Conservation (phyloP, 2,888 invertebrate genomes). For the Sepiola atlantica region DNA sequence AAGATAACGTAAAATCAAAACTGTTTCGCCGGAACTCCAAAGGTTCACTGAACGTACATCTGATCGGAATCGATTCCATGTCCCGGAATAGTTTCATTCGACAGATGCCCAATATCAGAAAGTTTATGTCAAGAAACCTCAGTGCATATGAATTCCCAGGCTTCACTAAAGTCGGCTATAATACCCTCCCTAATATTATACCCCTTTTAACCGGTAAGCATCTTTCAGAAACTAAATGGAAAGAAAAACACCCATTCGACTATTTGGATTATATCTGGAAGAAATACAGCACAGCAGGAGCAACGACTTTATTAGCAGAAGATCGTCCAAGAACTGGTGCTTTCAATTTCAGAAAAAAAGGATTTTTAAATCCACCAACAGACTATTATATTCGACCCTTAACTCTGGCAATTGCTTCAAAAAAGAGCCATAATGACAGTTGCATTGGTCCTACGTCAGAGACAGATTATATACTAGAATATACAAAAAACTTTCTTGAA, state of each 20-base stretch:
- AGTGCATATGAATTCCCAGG: conserved; percentile 11
- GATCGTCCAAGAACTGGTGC: conserved; percentile 38
- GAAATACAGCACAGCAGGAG: conserved; percentile 14
- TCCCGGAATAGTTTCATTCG: conserved; percentile 38
- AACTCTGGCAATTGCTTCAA: neutral
- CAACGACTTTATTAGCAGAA: neutral
- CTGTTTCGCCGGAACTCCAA: neutral
- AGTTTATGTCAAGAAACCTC: neutral
- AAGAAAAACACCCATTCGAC: neutral
- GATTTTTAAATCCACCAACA: neutral
- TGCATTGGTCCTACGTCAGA: neutral
- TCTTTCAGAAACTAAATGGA: neutral
- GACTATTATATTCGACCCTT: conserved; percentile 36
- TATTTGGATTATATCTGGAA: conserved; percentile 12
- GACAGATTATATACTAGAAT: neutral
- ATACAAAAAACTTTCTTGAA: neutral
- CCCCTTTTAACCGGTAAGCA: neutral
- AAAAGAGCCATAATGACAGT: neutral
- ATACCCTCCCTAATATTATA: conserved; percentile 39
- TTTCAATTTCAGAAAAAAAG: neutral
- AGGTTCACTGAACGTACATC: neutral
- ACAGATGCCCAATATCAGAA: neutral
- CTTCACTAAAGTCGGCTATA: neutral
- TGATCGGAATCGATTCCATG: conserved; percentile 36
- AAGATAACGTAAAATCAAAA: neutral